Evolutionary conservation across 2,888 invertebrate genomes (phyloP).

Genomic region (Ptilodon capucinus): DNA sequence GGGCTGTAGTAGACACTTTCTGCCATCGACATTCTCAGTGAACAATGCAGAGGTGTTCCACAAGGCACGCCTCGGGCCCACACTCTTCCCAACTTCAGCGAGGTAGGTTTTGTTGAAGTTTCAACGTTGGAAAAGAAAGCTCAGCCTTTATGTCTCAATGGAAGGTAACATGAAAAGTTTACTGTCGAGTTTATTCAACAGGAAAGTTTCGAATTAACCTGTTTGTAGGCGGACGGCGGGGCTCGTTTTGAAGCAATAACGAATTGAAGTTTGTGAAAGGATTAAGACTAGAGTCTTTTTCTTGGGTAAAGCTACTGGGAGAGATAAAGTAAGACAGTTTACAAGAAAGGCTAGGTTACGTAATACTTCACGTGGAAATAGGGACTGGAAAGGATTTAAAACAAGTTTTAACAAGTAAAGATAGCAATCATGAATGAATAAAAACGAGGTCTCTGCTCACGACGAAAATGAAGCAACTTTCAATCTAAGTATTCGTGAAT

Average conservation of each 20-base stretch:
- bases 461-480: too few relatives aligned
- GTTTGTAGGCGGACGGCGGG: slow-evolving; percentile 24
- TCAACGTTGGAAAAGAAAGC: slow-evolving; percentile 44
- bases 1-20: too few relatives aligned
- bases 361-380: not conserved
- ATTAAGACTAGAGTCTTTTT: slow-evolving; percentile 1
- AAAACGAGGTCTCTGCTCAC: too few relatives aligned
- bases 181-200: slow-evolving; percentile 32
- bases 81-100: slow-evolving; percentile 22
- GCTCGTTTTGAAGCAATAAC: slow-evolving; percentile 23
- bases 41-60: slow-evolving; percentile 13
- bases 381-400: not conserved
- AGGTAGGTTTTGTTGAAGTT: slow-evolving; percentile 32
- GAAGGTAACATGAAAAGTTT: slow-evolving; percentile 41
- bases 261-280: slow-evolving; percentile 2
- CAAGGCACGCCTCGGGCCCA: slow-evolving; percentile 20
- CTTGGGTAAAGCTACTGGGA: not conserved
- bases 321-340: not conserved
- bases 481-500: too few relatives aligned
- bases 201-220: slow-evolving; percentile 56
- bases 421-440: too few relatives aligned
- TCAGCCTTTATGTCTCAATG: slow-evolving; percentile 50
- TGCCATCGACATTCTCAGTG: too few relatives aligned
- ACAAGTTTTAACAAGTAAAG: not conserved
- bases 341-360: not conserved